Evolutionary conservation across 2,888 invertebrate species (phyloP).

Genomic region (Pterostichus niger): DNA sequence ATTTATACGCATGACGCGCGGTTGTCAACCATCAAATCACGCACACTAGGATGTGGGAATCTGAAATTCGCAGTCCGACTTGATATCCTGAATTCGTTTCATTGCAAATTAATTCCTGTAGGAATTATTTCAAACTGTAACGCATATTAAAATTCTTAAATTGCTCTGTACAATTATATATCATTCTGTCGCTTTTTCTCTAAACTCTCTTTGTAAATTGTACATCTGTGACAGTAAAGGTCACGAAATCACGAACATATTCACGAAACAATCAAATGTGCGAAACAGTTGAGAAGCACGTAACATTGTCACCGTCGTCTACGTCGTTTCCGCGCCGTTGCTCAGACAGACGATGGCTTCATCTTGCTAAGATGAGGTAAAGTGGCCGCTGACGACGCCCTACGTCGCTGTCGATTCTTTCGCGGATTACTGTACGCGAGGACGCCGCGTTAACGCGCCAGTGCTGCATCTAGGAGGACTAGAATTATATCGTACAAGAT

Average conservation of each 20-base stretch:
- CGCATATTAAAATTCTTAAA: too few relatives aligned
- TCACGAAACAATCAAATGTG: constrained; percentile 38
- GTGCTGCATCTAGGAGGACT: too few relatives aligned
- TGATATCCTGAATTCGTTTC: too few relatives aligned
- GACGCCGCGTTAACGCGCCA: neutral
- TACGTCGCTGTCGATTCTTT: constrained; percentile 20
- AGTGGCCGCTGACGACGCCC: neutral
- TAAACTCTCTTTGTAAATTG: neutral
- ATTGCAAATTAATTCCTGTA: too few relatives aligned
- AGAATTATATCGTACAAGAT: too few relatives aligned
- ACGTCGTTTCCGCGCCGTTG: constrained; percentile 25
- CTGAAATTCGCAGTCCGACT: too few relatives aligned
- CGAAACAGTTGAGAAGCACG: constrained; percentile 1
- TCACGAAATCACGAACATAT: constrained; percentile 38
- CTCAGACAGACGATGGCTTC: constrained; percentile 12
- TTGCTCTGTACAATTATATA: too few relatives aligned
- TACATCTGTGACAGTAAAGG: neutral
- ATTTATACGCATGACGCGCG: too few relatives aligned
- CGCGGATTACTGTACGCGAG: constrained; percentile 5
- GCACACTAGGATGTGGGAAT: too few relatives aligned
- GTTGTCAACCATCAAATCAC: too few relatives aligned
- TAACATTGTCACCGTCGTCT: constrained; percentile 13
- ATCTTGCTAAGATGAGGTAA: constrained; percentile 29
- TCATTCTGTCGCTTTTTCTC: too few relatives aligned
- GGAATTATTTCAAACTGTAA: too few relatives aligned